A percentile compares a stretch with the other conserved stretches of the same genome.
These are phyloP conservation scores for Penelope pileata DNA, from an alignment of 2,113 vertebrate species.

Conservation along the genomic window DNA sequence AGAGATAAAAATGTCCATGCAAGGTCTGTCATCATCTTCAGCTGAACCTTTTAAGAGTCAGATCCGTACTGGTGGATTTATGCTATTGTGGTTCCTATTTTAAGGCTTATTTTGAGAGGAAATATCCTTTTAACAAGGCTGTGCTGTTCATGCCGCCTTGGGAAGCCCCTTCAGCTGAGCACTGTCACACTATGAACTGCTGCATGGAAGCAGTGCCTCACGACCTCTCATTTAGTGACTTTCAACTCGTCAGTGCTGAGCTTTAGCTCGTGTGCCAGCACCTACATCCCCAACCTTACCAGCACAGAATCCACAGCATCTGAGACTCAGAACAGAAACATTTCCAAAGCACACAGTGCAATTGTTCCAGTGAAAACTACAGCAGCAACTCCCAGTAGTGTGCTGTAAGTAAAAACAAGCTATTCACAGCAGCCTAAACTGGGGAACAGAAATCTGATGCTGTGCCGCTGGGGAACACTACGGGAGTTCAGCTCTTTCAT, in stretches of 20 bases:
- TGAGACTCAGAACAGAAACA: not conserved
- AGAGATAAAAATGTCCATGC: not conserved
- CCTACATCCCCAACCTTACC: not conserved
- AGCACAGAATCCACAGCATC: not conserved
- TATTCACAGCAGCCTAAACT: not conserved
- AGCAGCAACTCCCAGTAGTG: not conserved
- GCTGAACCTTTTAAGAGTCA: not conserved
- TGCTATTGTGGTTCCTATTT: not conserved
- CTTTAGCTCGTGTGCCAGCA: not conserved
- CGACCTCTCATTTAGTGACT: not conserved
- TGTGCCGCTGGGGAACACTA: not conserved
- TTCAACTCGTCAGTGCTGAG: not conserved
- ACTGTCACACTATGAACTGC: slow-evolving; percentile 37
- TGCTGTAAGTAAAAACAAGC: not conserved
- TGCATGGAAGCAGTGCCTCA: not conserved
- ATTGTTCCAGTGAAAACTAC: not conserved
- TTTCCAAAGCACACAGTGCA: not conserved
- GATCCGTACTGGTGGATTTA: not conserved
- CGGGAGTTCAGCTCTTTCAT: not conserved
- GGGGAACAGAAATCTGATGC: not conserved
- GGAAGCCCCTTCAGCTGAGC: slow-evolving; percentile 56
- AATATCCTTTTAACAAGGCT: slow-evolving; percentile 17
- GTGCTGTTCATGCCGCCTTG: slow-evolving; percentile 52
- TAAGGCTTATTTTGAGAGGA: slow-evolving; percentile 38
- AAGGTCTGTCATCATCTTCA: not conserved